phyloP scores from a whole-genome alignment of 2,113 vertebrate species.

The Sapayoa aenigma region DNA sequence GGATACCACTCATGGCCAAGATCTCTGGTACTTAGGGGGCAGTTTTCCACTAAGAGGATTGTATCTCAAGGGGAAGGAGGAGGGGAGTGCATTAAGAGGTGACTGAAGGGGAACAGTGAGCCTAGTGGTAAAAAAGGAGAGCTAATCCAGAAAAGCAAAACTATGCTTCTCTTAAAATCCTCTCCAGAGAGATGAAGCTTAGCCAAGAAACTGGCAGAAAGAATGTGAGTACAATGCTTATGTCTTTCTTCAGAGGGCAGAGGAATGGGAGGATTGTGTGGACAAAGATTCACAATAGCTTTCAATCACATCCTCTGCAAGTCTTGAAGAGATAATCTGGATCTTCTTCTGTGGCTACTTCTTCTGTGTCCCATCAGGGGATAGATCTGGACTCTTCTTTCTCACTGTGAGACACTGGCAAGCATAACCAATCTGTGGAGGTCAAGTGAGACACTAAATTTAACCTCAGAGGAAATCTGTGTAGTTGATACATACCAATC shows the following conservation, averaged over 20 bases:
- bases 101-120: background rate
- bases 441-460: background rate
- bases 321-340: background rate
- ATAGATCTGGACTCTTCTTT: background rate
- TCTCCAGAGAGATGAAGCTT: background rate
- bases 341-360: background rate
- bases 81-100: background rate
- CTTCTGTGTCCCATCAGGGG: background rate
- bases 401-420: background rate
- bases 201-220: background rate
- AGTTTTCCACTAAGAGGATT: background rate
- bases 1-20: background rate
- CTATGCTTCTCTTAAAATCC: background rate
- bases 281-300: background rate
- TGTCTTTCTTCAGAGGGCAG: background rate
- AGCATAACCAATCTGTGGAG: background rate
- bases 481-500: rapidly evolving
- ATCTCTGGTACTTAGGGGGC: no score
- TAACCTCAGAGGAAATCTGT: background rate
- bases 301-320: background rate
- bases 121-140: background rate
- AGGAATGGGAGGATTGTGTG: constrained; percentile 14
- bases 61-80: background rate
- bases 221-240: background rate
- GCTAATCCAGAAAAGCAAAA: background rate